A percentile compares a stretch with the other conserved stretches of the same genome.
These are phyloP conservation scores for Cladopsammia gracilis DNA, from an alignment of 64 coral and sea anemone genomes.

Conservation along the genomic window DNA sequence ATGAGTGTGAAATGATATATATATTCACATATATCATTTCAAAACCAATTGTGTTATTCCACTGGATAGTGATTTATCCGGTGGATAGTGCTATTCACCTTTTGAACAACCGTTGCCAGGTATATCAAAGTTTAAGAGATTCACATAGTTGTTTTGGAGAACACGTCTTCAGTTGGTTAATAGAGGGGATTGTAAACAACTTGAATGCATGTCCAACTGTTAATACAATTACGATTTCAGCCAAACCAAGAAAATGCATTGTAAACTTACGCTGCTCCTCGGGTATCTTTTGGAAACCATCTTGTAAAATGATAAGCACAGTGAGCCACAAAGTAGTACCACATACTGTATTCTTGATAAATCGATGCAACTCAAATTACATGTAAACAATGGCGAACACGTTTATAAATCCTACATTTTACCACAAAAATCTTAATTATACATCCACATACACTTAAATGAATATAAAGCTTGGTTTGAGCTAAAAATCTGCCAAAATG, in stretches of 20 bases:
- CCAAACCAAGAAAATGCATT: not conserved
- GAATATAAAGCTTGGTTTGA: not conserved
- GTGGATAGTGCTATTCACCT: no score
- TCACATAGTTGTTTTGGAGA: no score
- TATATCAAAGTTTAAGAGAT: no score
- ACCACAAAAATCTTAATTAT: not conserved
- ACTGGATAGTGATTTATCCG: no score
- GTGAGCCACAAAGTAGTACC: slow-evolving; percentile 98
- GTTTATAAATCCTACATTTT: not conserved
- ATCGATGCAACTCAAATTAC: not conserved
- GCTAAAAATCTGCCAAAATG: not conserved
- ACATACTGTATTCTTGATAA: slow-evolving; percentile 62
- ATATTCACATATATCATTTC: no score
- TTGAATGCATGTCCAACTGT: no score
- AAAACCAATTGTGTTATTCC: no score
- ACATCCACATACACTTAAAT: not conserved
- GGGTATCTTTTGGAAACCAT: slow-evolving; percentile 97
- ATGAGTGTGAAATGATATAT: no score
- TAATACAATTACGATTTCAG: not conserved
- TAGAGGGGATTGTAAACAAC: no score
- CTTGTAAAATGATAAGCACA: slow-evolving; percentile 95
- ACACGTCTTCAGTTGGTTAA: no score
- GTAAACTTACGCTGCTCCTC: slow-evolving; percentile 85
- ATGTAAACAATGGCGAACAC: not conserved
- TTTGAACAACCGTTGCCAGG: no score